Evolutionary conservation across 2,888 invertebrate species (phyloP), one percentile per base, ranked within the genome.

Genomic region (Acheta domesticus): DNA sequence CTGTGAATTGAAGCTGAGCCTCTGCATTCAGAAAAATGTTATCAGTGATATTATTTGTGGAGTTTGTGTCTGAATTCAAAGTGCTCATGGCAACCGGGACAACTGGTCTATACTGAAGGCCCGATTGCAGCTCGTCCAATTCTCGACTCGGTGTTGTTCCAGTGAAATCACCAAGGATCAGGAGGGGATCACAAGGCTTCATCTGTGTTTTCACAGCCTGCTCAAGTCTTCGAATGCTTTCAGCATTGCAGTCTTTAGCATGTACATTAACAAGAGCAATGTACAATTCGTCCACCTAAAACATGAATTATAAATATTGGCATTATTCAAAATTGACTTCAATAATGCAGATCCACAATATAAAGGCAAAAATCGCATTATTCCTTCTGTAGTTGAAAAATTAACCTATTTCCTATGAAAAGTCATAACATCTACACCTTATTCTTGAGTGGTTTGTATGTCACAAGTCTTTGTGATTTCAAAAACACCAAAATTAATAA

Each of bases 241-340:
- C n/a, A 12, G 73, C 76, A 78, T 75, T 79, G 19, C 78, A 36
- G 19, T 78, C 79, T 23, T 78, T 75, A 23, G 84, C 76, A 79
- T 83, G 82, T 20, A 83, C 83, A 83, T 91, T 91, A 81, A 90
- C 87, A 49, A 90, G 83, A 81, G 89, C 86, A 75, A 89, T 82
- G 80, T 88, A 88, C 75, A 88, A 85, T 80, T 88, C 88, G 84
- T 88, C 89, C 73, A 91, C 84, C 81, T 81, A 75, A 11, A 79
- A 77, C 19, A 77, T 19, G 20, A 80, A n/a, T n/a, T n/a, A n/a
- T n/a, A n/a, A n/a, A 36, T 8, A 36, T 36, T 36, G 36, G 36
- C 36, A 36, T 36, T 36, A 36, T 36, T 8, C 36, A 36, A 36
- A 23, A 36, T 8, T 36, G 5, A 36, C 36, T 36, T 36, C 8